Evolutionary conservation across 2,797 vertebrate species (phyloP).

Genomic region (Galago senegalensis): DNA sequence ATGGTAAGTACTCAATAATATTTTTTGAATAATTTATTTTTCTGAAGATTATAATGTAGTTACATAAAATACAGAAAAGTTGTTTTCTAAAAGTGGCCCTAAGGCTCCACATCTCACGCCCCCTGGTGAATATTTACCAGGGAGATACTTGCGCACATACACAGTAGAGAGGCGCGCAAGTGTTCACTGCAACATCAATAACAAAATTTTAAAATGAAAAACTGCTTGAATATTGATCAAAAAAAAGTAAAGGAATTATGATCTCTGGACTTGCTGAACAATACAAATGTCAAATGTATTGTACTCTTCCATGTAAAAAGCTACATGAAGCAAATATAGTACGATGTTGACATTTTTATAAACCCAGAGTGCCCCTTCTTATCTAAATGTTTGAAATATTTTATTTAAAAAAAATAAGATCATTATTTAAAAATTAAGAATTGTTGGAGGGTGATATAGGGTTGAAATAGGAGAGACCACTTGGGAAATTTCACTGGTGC

Average conservation of each 20-base stretch:
- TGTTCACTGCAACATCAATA: not conserved
- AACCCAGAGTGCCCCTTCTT: not conserved
- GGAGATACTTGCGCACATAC: not conserved
- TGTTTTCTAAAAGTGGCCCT: not conserved
- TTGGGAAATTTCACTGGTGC: not conserved
- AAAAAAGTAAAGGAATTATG: not conserved
- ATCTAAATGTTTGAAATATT: constrained; percentile 35
- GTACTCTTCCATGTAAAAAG: not conserved
- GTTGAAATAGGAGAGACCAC: not conserved
- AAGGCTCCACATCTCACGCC: not conserved
- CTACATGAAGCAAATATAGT: not conserved
- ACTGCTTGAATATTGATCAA: not conserved
- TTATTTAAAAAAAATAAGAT: constrained; percentile 20
- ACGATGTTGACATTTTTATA: not conserved
- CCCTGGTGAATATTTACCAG: not conserved
- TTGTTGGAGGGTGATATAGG: constrained; percentile 10
- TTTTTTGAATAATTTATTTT: constrained; percentile 19
- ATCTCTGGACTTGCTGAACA: not conserved
- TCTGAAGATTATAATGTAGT: not conserved
- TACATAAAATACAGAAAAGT: constrained; percentile 20
- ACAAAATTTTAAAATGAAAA: constrained; percentile 41
- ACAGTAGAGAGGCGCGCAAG: not conserved
- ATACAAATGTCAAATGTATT: constrained; percentile 61
- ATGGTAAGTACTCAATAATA: not conserved
- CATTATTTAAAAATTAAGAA: constrained; percentile 2